These are phyloP conservation scores for Hypercompe scribonia DNA, from an alignment of 2,888 invertebrate genomes.

Conservation along the genomic window DNA sequence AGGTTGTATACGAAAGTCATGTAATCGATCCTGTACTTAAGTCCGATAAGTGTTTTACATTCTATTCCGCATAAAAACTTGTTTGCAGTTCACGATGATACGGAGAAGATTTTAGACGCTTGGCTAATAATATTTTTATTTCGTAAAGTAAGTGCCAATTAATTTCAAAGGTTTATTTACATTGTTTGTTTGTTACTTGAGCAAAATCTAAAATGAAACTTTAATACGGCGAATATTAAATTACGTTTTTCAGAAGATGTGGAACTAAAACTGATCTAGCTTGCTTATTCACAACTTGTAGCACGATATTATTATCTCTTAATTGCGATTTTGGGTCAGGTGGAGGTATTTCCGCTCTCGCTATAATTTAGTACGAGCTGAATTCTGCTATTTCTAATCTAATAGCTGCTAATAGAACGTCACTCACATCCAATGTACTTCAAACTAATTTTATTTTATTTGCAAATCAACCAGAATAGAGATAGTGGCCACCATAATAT, in stretches of 20 bases:
- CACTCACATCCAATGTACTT: not conserved
- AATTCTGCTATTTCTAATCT: not conserved
- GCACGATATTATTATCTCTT: not conserved
- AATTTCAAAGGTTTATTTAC: no score
- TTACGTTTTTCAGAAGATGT: no score
- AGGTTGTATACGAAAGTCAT: no score
- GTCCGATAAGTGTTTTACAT: not conserved
- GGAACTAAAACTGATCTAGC: not conserved
- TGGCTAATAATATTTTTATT: no score
- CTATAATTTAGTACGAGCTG: not conserved
- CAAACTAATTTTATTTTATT: no score
- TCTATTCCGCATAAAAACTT: not conserved
- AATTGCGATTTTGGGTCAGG: not conserved
- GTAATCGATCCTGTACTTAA: no score
- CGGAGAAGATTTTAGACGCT: no score
- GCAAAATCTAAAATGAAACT: not conserved
- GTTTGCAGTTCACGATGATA: not conserved
- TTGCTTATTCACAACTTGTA: not conserved
- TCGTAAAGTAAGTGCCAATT: no score
- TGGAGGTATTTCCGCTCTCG: no score
- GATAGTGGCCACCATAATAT: not conserved
- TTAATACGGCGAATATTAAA: no score
- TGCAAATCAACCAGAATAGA: not conserved
- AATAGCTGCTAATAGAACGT: not conserved
- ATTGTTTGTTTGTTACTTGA: no score